Evolutionary conservation across 2,797 vertebrate species (phyloP).

Genomic region (Coccyzus lansbergi): DNA sequence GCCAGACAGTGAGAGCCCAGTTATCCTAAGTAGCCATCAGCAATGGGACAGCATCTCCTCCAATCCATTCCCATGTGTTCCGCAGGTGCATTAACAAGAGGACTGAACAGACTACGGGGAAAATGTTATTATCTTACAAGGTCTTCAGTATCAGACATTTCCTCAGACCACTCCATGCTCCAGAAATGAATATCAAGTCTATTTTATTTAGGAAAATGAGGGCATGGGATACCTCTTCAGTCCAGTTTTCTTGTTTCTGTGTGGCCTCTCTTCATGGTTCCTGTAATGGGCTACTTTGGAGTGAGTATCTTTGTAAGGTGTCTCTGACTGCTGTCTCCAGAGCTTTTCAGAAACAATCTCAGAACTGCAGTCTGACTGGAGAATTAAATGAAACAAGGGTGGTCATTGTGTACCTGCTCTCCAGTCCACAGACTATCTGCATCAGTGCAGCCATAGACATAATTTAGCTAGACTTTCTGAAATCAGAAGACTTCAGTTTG

Average conservation of each 20-base stretch:
- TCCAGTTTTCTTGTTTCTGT: background rate
- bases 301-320: background rate
- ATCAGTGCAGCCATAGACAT: background rate
- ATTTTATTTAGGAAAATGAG: background rate
- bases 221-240: background rate
- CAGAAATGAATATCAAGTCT: background rate
- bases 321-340: background rate
- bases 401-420: background rate
- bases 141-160: background rate
- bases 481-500: background rate
- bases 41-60: constrained; percentile 24
- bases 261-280: background rate
- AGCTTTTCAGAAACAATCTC: background rate
- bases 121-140: background rate
- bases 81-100: constrained; percentile 1
- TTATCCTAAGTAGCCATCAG: background rate
- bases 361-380: background rate
- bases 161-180: background rate
- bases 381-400: background rate
- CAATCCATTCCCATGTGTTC: background rate
- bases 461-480: background rate
- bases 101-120: background rate
- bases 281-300: background rate
- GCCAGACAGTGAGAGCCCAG: background rate
- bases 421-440: fast-evolving